Evolutionary conservation across 2,797 vertebrate genomes (phyloP), one percentile per base, ranked within the genome.

Genomic region (Eulemur coronatus): DNA sequence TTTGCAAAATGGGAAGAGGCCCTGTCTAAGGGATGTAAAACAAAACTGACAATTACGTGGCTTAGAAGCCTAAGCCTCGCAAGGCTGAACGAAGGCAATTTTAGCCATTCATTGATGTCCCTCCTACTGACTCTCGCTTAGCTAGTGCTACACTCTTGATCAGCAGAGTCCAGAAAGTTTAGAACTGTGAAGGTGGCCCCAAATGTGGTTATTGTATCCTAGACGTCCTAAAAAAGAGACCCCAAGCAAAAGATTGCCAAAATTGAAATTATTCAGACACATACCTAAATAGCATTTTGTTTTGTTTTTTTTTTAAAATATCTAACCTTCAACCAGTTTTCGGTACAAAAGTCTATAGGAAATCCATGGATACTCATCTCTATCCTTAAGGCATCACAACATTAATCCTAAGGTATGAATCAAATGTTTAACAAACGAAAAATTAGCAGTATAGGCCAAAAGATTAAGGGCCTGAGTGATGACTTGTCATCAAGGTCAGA

Each of bases 381-480:
- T 88, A 15, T 35, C 26, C 3, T 55, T 75, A 88, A 79, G 14
- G 11, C 24, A 57, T 59, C 17, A 46, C 14, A 35, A n/a, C 4
- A 26, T 70, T 80, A 12, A 76, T 43, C 24, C 1, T 80, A 13
- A 61, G 26, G 4, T 17, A 33, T 55, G 22, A 75, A 88, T 48
- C 1, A 50, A 89, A 75, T 93, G 90, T 75, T 82, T 81, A 38
- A 86, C 55, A 65, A 95, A 81, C 9, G 67, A 61, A 92, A 96
- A 94, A 46, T 41, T 43, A 63, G 41, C 33, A 75, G 4, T 28
- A 41, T 11, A 61, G 17, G 13, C n/a, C 55, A 63, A 96, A 88
- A 89, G 20, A 93, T 26, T 35, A 89, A 84, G 70, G 7, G 3
- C 17, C 1, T 65, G 38, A 26, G 50, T 80, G 5, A 75, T 69